These are phyloP conservation scores for Esox lucius DNA, from an alignment of 2,797 vertebrate species.

Conservation along the genomic window DNA sequence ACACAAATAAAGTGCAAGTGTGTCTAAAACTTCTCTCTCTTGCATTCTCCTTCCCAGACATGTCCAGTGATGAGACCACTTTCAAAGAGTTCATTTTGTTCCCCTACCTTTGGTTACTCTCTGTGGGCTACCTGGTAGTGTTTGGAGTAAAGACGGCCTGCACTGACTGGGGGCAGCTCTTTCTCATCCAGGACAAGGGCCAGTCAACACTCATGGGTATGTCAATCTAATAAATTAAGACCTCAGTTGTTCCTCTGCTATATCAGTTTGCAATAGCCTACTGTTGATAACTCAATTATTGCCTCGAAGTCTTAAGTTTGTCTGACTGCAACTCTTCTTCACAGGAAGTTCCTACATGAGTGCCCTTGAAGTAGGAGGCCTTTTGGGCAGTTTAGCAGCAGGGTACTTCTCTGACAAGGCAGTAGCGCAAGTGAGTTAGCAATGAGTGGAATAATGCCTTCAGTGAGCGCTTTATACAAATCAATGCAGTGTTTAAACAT, in stretches of 20 bases:
- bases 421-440: conserved; percentile 86
- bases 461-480: neutral
- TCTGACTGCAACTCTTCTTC: conserved; percentile 11
- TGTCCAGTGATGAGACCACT: conserved; percentile 80
- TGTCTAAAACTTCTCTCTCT: no score
- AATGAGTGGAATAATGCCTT: neutral
- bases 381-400: conserved; percentile 91
- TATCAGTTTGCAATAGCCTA: neutral
- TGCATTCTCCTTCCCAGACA: conserved; percentile 61
- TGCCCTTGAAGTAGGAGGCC: conserved; percentile 90
- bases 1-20: no score
- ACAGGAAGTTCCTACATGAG: conserved; percentile 98
- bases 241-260: neutral
- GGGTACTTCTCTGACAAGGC: conserved; percentile 93
- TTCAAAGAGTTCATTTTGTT: conserved; percentile 89
- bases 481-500: neutral
- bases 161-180: conserved; percentile 97
- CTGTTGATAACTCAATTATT: neutral
- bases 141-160: conserved; percentile 96
- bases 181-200: conserved; percentile 96
- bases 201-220: conserved; percentile 92
- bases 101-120: conserved; percentile 95
- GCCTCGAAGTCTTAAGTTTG: neutral
- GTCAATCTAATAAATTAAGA: neutral
- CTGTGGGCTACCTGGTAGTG: conserved; percentile 88